Conservation (phyloP, 2,113 vertebrate genomes). For the Chionodraco myersi region DNA sequence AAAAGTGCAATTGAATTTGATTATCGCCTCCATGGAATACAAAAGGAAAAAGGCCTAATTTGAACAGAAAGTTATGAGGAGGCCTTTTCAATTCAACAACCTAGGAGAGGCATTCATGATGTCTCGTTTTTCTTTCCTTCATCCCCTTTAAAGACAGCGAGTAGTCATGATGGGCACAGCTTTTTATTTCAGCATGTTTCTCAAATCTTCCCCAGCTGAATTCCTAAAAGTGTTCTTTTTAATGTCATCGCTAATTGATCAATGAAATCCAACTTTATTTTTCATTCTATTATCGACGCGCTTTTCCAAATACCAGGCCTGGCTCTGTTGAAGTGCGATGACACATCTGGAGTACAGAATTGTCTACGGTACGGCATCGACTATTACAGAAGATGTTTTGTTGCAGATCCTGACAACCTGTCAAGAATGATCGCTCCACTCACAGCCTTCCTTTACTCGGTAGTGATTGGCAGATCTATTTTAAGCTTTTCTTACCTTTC, state of each 20-base stretch:
- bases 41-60: slow-evolving; percentile 57
- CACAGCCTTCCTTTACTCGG: slow-evolving; percentile 45
- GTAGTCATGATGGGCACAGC: slow-evolving; percentile 35
- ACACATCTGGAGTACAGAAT: slow-evolving; percentile 57
- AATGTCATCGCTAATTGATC: slow-evolving; percentile 53
- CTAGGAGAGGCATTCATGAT: slow-evolving; percentile 25
- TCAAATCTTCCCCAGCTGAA: slow-evolving; percentile 40
- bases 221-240: slow-evolving; percentile 37
- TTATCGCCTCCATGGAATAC: slow-evolving; percentile 60
- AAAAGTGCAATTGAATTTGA: slow-evolving; percentile 70
- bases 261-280: slow-evolving; percentile 54
- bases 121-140: slow-evolving; percentile 21
- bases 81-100: slow-evolving; percentile 58
- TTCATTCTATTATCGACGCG: slow-evolving; percentile 35
- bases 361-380: slow-evolving; percentile 13
- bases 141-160: slow-evolving; percentile 6
- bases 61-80: slow-evolving; percentile 60
- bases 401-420: slow-evolving; percentile 51
- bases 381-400: slow-evolving; percentile 56
- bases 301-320: slow-evolving; percentile 54
- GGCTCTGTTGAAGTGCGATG: slow-evolving; percentile 47
- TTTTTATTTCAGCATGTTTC: slow-evolving; percentile 45
- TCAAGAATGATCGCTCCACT: slow-evolving; percentile 39
- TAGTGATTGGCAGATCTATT: slow-evolving; percentile 59
- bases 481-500: slow-evolving; percentile 20